A percentile compares a stretch with the other conserved stretches of the same genome.
These are phyloP conservation scores for Strigamia crassipes DNA, from an alignment of 2,888 invertebrate genomes.

Conservation along the genomic window DNA sequence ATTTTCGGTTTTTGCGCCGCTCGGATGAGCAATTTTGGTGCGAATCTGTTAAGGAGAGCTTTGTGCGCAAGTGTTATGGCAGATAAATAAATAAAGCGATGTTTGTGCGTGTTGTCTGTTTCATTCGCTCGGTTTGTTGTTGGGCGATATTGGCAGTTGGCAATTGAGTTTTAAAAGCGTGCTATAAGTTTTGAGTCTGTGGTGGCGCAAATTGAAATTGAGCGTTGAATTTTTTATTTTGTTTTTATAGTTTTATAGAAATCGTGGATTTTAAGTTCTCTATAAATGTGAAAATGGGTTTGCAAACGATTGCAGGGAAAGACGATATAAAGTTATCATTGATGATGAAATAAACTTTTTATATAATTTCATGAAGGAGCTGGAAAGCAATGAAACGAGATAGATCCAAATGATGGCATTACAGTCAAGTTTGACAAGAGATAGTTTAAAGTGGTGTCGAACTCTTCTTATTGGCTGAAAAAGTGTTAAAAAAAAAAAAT, in stretches of 20 bases:
- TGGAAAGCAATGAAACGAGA: not conserved
- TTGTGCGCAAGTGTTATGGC: constrained; percentile 30
- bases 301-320: not conserved
- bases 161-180: constrained; percentile 17
- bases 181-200: not conserved
- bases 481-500: not conserved
- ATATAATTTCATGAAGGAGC: not conserved
- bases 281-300: constrained; percentile 24
- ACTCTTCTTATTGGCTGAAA: not conserved
- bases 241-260: not conserved
- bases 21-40: constrained; percentile 35
- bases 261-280: not conserved
- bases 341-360: not conserved
- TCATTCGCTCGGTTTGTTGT: constrained; percentile 3
- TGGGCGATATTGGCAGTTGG: constrained; percentile 24
- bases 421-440: not conserved
- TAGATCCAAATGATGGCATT: not conserved
- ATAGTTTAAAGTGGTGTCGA: not conserved
- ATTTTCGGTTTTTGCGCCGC: not conserved
- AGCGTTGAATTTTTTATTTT: not conserved
- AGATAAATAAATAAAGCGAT: constrained; percentile 3
- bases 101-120: not conserved
- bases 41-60: constrained; percentile 22
- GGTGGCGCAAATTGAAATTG: not conserved
- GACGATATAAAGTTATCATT: not conserved